A percentile compares a stretch with the other conserved stretches of the same genome.
Evolutionary conservation across 2,888 invertebrate species (phyloP).

Genomic region (Oligia latruncula): DNA sequence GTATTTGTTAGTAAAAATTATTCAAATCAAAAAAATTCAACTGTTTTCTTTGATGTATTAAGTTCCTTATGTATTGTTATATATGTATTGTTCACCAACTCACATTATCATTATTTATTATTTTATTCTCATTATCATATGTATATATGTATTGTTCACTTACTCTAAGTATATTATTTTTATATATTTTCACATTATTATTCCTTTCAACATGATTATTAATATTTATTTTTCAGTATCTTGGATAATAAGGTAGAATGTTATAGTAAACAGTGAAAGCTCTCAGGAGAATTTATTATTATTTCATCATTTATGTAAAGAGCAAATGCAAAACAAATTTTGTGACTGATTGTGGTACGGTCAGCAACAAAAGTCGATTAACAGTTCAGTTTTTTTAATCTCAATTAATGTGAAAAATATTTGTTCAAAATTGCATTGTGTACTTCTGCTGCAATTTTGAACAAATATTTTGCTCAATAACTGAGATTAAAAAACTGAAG

Average conservation of each 20-base stretch:
- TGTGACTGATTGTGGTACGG: conserved; percentile 1
- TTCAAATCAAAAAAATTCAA: conserved; percentile 23
- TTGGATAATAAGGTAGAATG: background rate
- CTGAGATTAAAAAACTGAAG: too few species aligned
- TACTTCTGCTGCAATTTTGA: too few species aligned
- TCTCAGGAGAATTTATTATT: background rate
- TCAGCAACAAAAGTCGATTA: too few species aligned
- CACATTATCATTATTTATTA: background rate
- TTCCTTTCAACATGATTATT: background rate
- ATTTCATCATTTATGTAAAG: background rate
- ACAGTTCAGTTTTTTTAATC: too few species aligned
- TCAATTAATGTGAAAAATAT: too few species aligned
- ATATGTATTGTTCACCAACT: conserved; percentile 3
- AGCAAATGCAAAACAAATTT: conserved; percentile 1
- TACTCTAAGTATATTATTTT: background rate
- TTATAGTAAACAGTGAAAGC: conserved; percentile 1
- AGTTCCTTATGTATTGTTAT: conserved; percentile 1
- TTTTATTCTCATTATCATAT: background rate
- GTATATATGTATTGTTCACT: background rate
- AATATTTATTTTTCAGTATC: conserved; percentile 5
- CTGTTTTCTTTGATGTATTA: conserved; percentile 36
- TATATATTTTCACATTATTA: conserved; percentile 7
- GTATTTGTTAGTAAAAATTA: conserved; percentile 40
- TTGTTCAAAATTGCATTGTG: too few species aligned
- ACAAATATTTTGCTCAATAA: too few species aligned